A percentile compares a stretch with the other conserved stretches of the same genome.
Conservation (phyloP, 1,140 invertebrate genomes). For the Stenopsyche tienmushanensis region DNA sequence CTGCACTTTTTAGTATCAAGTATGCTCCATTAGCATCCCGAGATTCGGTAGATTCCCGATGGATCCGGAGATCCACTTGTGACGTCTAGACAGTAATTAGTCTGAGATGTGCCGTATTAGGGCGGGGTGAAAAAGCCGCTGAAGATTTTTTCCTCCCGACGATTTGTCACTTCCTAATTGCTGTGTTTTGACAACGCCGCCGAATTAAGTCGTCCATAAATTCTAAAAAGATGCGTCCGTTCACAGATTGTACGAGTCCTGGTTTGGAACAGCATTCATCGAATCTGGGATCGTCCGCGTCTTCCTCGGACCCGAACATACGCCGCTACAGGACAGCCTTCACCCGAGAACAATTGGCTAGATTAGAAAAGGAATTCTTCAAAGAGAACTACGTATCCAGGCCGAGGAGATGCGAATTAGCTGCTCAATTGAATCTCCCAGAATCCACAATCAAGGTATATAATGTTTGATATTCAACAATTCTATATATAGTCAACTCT, state of each 20-base stretch:
- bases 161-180: slow-evolving; percentile 4
- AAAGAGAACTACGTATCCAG: slow-evolving; percentile 98
- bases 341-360: slow-evolving; percentile 88
- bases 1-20: too few relatives aligned
- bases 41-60: neutral
- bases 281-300: slow-evolving; percentile 45
- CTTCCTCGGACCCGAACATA: slow-evolving; percentile 53
- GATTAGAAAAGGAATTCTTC: slow-evolving; percentile 96
- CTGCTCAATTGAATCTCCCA: slow-evolving; percentile 87
- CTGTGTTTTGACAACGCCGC: neutral
- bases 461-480: neutral
- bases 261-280: slow-evolving; percentile 45
- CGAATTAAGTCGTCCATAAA: neutral
- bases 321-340: slow-evolving; percentile 97
- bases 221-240: neutral
- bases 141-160: too few relatives aligned
- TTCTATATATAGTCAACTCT: too few relatives aligned
- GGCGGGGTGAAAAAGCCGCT: too few relatives aligned
- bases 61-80: slow-evolving; percentile 14
- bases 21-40: slow-evolving; percentile 22
- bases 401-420: slow-evolving; percentile 92
- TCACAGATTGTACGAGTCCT: slow-evolving; percentile 50
- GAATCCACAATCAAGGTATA: slow-evolving; percentile 97
- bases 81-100: slow-evolving; percentile 30
- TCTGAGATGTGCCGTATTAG: neutral